Conservation (phyloP, 2,888 invertebrate species). For the Omphaloscelis lunosa region DNA sequence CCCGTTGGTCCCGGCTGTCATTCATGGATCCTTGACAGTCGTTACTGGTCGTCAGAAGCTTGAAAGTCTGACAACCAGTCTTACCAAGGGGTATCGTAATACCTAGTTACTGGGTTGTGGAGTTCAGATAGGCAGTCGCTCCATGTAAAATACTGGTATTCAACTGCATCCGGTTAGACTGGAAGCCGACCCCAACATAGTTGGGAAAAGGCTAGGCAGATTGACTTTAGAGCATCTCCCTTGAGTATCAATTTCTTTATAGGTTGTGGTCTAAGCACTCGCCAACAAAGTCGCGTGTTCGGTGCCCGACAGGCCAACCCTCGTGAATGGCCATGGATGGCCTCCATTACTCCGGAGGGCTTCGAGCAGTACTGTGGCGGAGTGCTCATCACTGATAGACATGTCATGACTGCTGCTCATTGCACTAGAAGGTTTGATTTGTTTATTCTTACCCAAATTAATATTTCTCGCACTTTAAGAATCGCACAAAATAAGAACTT, state of each 20-base stretch:
- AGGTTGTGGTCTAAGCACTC: constrained; percentile 91
- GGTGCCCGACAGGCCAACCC: constrained; percentile 92
- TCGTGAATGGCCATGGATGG: constrained; percentile 96
- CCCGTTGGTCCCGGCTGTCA: no score
- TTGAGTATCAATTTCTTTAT: constrained; percentile 28
- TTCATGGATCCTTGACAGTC: no score
- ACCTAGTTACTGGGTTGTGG: no score
- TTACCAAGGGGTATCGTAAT: no score
- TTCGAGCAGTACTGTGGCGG: constrained; percentile 94
- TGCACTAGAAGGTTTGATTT: constrained; percentile 91
- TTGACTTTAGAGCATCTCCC: not conserved
- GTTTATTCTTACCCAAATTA: not conserved
- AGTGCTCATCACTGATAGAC: constrained; percentile 94
- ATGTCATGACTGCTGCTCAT: constrained; percentile 95
- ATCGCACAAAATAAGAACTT: no score
- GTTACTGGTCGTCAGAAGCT: no score
- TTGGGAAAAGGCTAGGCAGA: no score
- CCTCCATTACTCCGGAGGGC: constrained; percentile 92
- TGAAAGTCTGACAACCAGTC: no score
- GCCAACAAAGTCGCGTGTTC: constrained; percentile 88
- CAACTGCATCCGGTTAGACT: no score
- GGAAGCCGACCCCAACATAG: no score
- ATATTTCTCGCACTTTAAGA: not conserved
- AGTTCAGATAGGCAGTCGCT: no score
- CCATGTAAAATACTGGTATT: no score